Conservation (phyloP, 1,140 invertebrate species). For the Drosophila novamexicana region DNA sequence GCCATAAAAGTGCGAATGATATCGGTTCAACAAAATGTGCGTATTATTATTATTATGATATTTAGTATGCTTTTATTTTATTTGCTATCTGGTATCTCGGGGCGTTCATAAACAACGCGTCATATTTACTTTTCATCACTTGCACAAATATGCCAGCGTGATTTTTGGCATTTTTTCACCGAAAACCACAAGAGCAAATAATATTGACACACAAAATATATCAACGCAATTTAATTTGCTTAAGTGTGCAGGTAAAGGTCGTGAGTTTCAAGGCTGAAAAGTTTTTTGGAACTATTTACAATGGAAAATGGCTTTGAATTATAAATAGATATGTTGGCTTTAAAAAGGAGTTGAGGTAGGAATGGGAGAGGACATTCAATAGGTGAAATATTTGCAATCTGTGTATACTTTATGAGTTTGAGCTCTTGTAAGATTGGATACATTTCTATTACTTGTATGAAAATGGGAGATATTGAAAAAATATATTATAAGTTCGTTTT, state of each 20-base stretch:
- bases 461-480: too few species aligned
- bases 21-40: slow-evolving; percentile 54
- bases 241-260: background rate
- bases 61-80: slow-evolving; percentile 46
- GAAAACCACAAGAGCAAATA: slow-evolving; percentile 7
- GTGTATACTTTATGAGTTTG: too few species aligned
- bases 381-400: too few species aligned
- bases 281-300: background rate
- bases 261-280: background rate
- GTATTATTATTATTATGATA: slow-evolving; percentile 28
- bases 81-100: slow-evolving; percentile 9
- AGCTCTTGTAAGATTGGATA: too few species aligned
- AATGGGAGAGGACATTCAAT: too few species aligned
- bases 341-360: too few species aligned
- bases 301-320: too few species aligned
- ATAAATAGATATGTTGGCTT: too few species aligned
- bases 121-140: slow-evolving; percentile 48
- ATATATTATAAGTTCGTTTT: too few species aligned
- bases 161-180: slow-evolving; percentile 20
- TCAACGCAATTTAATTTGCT: background rate
- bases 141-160: slow-evolving; percentile 39
- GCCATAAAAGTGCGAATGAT: slow-evolving; percentile 42
- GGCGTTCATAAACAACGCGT: slow-evolving; percentile 24
- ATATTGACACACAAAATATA: background rate
- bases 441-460: too few species aligned